Evolutionary conservation across 1,140 invertebrate genomes (phyloP), one percentile per base, ranked within the genome.

Genomic region (Chrysopa pallens): DNA sequence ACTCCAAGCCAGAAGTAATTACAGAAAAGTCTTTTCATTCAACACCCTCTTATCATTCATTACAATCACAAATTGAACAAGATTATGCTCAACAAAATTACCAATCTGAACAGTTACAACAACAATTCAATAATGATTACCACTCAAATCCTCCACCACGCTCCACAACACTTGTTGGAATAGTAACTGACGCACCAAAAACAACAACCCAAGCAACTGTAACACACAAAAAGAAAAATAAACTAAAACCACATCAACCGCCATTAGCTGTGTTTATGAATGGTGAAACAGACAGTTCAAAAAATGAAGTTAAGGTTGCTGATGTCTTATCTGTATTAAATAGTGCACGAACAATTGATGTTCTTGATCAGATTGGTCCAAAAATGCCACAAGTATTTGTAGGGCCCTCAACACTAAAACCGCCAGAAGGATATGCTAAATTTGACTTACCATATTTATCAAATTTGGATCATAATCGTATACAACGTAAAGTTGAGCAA

Each of bases 371-470:
- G 0, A 68, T 85, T 4, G 54, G 65, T 2, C 64, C 71, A 3
- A 66, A 76, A 43, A 65, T 72, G 0, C 84, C 84, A 0, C 67
- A 74, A 52, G 77, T 86, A 17, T 87, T 87, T 50, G 79, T 87
- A 0, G 84, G 84, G 0, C 84, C 83, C 0, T 73, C 78, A 0
- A 76, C 71, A 48, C 61, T 87, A 41, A 68, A 71, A 28, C 68
- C 77, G 12, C 80, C 81, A 11, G 60, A 69, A 13, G 76, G 76
- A 36, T 87, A 80, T 46, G 68, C 75, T 0, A 86, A 84, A 61
- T 87, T 86, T 51, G 81, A 85, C 47, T 60, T 87, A 8, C 84
- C 83, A 0, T 87, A 87, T 52, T 57, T 87, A 13, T 84, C 81
- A 0, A 75, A 76, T 15, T 62, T 86, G 27, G 76, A 81, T 48